phyloP scores from a whole-genome alignment of 2,113 vertebrate species.

The Silurus glanis region DNA sequence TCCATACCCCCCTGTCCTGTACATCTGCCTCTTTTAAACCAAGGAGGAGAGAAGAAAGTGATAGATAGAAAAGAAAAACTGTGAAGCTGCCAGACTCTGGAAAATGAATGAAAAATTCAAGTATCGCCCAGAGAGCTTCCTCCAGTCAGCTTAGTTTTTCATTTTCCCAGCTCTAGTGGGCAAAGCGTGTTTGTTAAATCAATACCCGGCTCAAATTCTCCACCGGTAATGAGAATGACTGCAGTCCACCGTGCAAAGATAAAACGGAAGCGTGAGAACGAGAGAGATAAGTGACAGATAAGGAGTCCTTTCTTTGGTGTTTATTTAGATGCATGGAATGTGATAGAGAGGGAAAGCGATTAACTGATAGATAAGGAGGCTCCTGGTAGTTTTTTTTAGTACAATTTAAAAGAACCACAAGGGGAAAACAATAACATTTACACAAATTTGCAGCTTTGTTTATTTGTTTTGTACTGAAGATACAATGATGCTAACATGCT shows the following conservation, averaged over 20 bases:
- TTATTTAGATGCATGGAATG: constrained; percentile 23
- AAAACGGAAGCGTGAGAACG: background rate
- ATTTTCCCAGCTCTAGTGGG: constrained; percentile 30
- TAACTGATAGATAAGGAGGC: background rate
- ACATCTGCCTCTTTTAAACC: too few species aligned
- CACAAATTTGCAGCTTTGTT: background rate
- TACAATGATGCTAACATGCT: background rate
- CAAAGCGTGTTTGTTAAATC: constrained; percentile 43
- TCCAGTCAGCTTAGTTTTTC: constrained; percentile 19
- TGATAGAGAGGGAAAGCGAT: background rate
- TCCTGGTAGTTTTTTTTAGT: background rate
- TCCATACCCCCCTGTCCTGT: too few species aligned
- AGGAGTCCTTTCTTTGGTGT: constrained; percentile 9
- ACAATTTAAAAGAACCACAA: background rate
- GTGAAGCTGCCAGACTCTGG: constrained; percentile 3
- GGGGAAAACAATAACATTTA: background rate
- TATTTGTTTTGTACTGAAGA: background rate
- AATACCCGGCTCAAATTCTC: constrained; percentile 43
- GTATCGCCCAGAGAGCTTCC: constrained; percentile 22
- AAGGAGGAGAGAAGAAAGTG: constrained; percentile 10
- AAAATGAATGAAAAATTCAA: constrained; percentile 45
- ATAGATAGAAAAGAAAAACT: background rate
- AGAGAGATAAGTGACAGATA: constrained; percentile 6
- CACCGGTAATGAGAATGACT: constrained; percentile 37
- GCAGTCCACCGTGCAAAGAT: constrained; percentile 16